Base-by-base conservation (phyloP, 2,888 invertebrate species). In the Quadroppia sp. region DNA sequence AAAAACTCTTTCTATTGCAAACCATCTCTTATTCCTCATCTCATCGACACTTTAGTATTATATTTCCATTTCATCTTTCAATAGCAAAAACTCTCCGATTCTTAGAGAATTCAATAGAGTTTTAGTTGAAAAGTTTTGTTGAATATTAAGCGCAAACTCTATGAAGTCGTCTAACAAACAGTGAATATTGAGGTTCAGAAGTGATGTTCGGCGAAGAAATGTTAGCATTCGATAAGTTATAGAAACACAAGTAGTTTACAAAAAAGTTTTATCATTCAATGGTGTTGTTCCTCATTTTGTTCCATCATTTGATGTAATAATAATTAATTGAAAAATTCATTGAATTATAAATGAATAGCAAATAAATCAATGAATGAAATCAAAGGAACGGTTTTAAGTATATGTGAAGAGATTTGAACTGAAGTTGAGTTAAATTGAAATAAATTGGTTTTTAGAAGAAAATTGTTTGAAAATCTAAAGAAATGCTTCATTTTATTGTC, bases 141-240 rank as follows among this genome's bases (percentile, higher is more conserved):
- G 30, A 56, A 56, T 28, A 56, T 23, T 53, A 13, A 11, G 30
- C 56, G 56, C 56, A 56, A 56, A 56, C 56, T 56, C 56, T 56
- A 13, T 56, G 15, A 1, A 23, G 56, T 30, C 28, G 56, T 56
- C 15, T 11, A 56, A 4, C 56, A 17, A 56, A 56, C 17, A 56
- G 13, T 30, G 30, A 56, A 30, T 56, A 56, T 15, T 13, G 13
- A 1, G 15, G 56, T 15, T 17, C 15, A 56, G 56, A 56, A 56
- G 56, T 56, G 56, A 56, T 15, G 6, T 56, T 11, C 2, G 2
- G 11, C 30, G 11, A 30, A 56, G 56, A 56, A 56, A 56, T 56
- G 56, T 56, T 56, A 56, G 56, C 13, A 17, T 56, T 56, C 15
- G 56, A 3, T 56, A 56, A 56, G 28, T 56, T 56, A 45, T 36